Evolutionary conservation across 1,140 invertebrate genomes (phyloP), one percentile per base, ranked within the genome.

Genomic region (Antheraea mylitta): DNA sequence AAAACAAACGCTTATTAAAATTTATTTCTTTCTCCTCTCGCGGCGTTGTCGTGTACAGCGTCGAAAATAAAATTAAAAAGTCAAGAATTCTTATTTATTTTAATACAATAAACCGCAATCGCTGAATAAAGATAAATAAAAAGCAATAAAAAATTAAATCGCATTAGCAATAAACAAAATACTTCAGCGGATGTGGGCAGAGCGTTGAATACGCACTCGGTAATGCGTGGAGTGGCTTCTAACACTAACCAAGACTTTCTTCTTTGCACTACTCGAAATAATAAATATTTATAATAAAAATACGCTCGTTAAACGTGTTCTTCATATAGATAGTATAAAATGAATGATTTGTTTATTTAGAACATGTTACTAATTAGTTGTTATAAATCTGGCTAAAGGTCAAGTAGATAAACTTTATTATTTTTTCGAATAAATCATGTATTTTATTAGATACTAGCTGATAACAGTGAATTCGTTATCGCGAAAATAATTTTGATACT

Each of bases 131-230:
- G 89, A 91, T 91, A 91, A 92, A 92, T 92, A 92, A 90, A 92
- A 92, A 84, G 87, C 84, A 92, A 92, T 92, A 90, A 92, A 91
- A 92, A 92, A 92, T 90, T 90, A 92, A 90, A 87, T 90, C 87
- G 90, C 90, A 92, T 92, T 92, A 92, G 90, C 90, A 92, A 92
- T 92, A 92, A 92, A 92, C 90, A 92, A 92, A 92, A 92, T 92
- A 90, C 90, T 90, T 90, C 87, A 92, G 86, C 88, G 90, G 88
- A 92, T 92, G 90, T 92, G 87, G 90, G 86, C 85, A 86, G 90
- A 86, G 80, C 83, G 79, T 74, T 71, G 77, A 74, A 73, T 71
- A 76, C 73, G 86, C 82, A 89, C 80, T 82, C 68, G 66, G 84
- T 74, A 72, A 72, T 74, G 68, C 81, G 71, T 89, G 73, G 87